Evolutionary conservation across 2,797 vertebrate species (phyloP).

Genomic region (Sebastes hubbsi): DNA sequence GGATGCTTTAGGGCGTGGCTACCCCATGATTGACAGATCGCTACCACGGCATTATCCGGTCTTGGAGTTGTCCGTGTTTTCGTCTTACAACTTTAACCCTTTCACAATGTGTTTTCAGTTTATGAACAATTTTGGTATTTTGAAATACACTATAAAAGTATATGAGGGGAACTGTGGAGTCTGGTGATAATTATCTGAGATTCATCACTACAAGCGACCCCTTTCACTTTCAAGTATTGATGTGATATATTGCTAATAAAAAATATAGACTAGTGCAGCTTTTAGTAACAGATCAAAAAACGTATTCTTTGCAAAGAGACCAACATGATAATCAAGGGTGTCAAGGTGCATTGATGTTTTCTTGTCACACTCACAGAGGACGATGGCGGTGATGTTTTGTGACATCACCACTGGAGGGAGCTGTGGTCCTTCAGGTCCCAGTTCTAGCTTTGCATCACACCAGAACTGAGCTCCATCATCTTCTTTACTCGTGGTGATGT

Average conservation of each 20-base stretch:
- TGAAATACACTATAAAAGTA: not conserved
- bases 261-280: not conserved
- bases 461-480: constrained; percentile 64
- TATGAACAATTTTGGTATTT: too few species aligned
- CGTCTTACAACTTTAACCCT: too few species aligned
- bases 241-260: not conserved
- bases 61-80: too few species aligned
- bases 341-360: not conserved
- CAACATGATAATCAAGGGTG: not conserved
- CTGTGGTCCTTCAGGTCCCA: constrained; percentile 55
- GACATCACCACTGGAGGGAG: constrained; percentile 29
- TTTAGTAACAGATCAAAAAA: not conserved
- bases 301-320: not conserved
- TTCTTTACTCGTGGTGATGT: constrained; percentile 30
- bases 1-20: too few species aligned
- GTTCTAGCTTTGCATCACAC: constrained; percentile 67
- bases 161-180: not conserved
- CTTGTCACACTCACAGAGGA: constrained; percentile 64
- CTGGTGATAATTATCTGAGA: not conserved
- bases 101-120: too few species aligned
- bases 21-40: too few species aligned
- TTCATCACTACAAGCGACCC: not conserved
- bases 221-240: not conserved
- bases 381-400: not conserved
- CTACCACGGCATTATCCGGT: too few species aligned